These are phyloP conservation scores for Mamestra brassicae DNA, from an alignment of 2,888 invertebrate genomes.

Conservation along the genomic window DNA sequence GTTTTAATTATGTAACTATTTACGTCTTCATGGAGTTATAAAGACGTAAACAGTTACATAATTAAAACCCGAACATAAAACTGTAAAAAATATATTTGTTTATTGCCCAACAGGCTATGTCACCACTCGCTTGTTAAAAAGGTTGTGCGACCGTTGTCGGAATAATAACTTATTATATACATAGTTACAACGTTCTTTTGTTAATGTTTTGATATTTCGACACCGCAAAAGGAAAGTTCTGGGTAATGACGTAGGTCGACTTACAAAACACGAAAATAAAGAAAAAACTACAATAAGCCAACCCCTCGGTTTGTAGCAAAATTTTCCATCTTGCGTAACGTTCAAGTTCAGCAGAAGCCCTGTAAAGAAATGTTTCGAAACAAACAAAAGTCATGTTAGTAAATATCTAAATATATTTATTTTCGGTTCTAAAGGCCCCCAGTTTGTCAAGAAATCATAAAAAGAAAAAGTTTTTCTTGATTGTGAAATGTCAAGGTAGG, in stretches of 20 bases:
- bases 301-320: background rate
- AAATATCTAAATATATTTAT: background rate
- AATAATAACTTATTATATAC: background rate
- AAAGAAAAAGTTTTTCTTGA: background rate
- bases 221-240: background rate
- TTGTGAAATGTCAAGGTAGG: background rate
- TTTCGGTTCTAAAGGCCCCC: background rate
- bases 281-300: background rate
- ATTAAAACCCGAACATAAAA: background rate
- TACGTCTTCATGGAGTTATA: background rate
- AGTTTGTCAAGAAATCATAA: background rate
- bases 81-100: no score
- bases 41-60: background rate
- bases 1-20: background rate
- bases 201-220: slow-evolving; percentile 1
- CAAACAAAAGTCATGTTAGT: background rate
- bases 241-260: background rate
- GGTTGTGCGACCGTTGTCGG: no score
- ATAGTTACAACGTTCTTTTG: background rate
- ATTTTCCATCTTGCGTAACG: background rate
- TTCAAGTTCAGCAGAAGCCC: background rate
- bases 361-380: background rate
- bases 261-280: background rate
- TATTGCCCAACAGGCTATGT: no score
- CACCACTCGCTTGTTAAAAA: background rate